Evolutionary conservation across 2,888 invertebrate species (phyloP).

Genomic region (Quadroppia sp.): DNA sequence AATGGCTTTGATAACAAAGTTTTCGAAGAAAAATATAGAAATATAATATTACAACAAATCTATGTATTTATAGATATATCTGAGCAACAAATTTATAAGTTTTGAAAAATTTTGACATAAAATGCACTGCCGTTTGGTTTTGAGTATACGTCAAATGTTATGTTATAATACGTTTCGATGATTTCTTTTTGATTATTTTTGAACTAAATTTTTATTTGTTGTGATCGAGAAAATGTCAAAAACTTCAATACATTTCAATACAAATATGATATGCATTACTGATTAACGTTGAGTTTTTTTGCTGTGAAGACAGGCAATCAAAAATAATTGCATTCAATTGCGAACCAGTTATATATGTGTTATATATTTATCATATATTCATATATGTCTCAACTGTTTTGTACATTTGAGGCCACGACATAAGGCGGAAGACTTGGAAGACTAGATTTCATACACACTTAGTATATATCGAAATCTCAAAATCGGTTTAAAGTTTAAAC

Average conservation of each 20-base stretch:
- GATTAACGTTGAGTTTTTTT: not conserved
- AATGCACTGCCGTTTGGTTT: not conserved
- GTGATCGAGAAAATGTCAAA: not conserved
- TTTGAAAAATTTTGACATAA: not conserved
- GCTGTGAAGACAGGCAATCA: not conserved
- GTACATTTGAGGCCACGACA: not conserved
- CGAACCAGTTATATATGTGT: no score
- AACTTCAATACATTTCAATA: conserved; percentile 15
- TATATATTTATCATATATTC: not conserved
- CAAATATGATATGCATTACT: not conserved
- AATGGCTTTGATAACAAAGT: conserved; percentile 4
- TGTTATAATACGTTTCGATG: no score
- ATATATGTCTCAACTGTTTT: not conserved
- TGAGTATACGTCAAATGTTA: not conserved
- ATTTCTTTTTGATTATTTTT: conserved; percentile 8
- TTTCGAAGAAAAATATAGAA: not conserved
- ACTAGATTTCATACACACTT: not conserved
- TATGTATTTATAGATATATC: conserved; percentile 5
- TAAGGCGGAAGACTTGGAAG: conserved; percentile 26
- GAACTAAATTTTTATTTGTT: not conserved
- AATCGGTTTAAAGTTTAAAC: not conserved
- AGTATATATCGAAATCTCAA: not conserved
- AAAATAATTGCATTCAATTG: not conserved
- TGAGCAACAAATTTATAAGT: not conserved
- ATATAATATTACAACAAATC: not conserved